These are phyloP conservation scores for Electrona antarctica DNA, from an alignment of 2,113 vertebrate species.

Conservation along the genomic window DNA sequence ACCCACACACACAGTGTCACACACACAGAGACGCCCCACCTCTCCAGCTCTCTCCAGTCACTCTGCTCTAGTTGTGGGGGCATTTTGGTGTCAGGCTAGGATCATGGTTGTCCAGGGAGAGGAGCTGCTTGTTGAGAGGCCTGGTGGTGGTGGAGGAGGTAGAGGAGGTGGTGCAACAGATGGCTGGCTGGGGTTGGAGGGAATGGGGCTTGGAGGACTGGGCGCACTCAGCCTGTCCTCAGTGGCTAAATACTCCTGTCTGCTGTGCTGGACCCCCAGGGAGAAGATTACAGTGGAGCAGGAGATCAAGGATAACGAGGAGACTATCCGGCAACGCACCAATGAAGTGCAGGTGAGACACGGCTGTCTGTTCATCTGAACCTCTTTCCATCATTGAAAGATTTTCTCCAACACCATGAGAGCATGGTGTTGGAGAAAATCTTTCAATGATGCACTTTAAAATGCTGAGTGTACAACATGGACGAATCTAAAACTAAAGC, in stretches of 20 bases:
- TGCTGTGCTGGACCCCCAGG: conserved; percentile 95
- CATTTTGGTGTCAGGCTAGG: conserved; percentile 32
- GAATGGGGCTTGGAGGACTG: conserved; percentile 32
- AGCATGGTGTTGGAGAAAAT: no score
- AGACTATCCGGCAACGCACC: conserved; percentile 89
- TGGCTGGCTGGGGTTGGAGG: conserved; percentile 67
- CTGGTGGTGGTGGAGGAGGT: conserved; percentile 72
- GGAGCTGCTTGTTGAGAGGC: conserved; percentile 33
- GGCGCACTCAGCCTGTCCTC: conserved; percentile 83
- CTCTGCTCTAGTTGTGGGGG: conserved; percentile 24
- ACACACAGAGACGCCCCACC: background rate
- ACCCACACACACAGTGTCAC: background rate
- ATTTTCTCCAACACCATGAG: no score
- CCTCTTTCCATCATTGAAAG: background rate
- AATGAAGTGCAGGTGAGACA: conserved; percentile 90
- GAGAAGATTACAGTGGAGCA: conserved; percentile 96
- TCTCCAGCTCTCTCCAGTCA: background rate
- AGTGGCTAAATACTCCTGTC: conserved; percentile 90
- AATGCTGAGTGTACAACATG: no score
- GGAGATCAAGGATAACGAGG: conserved; percentile 97
- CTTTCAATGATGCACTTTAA: no score
- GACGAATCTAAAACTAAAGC: no score
- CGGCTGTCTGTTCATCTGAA: background rate
- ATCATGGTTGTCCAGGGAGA: conserved; percentile 87
- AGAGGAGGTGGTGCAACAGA: conserved; percentile 65